Conservation (phyloP, 92 coral and sea anemone species). For the Zoanthus sansibaricus region DNA sequence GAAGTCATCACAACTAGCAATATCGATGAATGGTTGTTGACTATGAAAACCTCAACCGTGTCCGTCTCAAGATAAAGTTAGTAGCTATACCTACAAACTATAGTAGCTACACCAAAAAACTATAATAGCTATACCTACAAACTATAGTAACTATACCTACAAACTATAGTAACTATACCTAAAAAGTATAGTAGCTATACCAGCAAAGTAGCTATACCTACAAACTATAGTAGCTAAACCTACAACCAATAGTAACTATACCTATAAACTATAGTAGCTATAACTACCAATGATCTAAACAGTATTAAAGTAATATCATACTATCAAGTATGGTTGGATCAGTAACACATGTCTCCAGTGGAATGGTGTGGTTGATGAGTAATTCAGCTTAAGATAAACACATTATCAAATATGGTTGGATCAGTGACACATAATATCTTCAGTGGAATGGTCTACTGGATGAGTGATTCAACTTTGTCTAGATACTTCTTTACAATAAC, state of each 20-base stretch:
- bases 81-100: too few relatives aligned
- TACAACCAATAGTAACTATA: too few relatives aligned
- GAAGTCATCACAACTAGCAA: too few relatives aligned
- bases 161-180: constrained; percentile 42
- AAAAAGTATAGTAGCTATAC: constrained; percentile 42
- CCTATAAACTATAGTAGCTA: neutral
- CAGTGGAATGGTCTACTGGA: too few relatives aligned
- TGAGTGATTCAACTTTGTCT: too few relatives aligned
- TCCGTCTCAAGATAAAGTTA: too few relatives aligned
- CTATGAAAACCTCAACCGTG: too few relatives aligned
- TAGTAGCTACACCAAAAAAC: too few relatives aligned
- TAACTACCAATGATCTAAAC: constrained; percentile 29
- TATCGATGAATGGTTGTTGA: too few relatives aligned
- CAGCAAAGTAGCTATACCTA: neutral
- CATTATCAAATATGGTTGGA: too few relatives aligned
- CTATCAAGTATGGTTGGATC: constrained; percentile 22
- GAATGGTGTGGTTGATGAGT: constrained; percentile 61
- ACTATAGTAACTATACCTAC: neutral
- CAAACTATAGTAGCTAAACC: too few relatives aligned
- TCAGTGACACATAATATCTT: too few relatives aligned
- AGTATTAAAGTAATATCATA: constrained; percentile 51
- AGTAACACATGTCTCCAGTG: constrained; percentile 59
- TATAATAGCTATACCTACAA: neutral
- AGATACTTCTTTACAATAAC: neutral
- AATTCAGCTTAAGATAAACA: constrained; percentile 43